phyloP scores from a whole-genome alignment of 2,797 vertebrate species.

The Paratrypauchen microcephalus region DNA sequence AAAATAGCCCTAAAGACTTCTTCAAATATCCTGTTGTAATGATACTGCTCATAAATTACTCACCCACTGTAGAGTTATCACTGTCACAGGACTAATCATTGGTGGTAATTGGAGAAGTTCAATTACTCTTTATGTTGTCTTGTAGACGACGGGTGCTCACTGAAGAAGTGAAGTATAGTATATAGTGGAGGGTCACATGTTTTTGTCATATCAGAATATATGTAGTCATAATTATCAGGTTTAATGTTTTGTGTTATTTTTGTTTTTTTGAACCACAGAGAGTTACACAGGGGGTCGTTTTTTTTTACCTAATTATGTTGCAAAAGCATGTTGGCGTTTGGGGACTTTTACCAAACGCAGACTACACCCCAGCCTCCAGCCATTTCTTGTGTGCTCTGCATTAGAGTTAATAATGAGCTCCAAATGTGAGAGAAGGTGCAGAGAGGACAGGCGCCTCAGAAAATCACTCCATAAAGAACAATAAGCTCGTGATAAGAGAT shows the following conservation, averaged over 20 bases:
- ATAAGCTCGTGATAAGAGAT: slow-evolving; percentile 53
- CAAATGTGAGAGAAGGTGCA: slow-evolving; percentile 64
- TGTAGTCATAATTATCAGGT: background rate
- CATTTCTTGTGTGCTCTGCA: slow-evolving; percentile 51
- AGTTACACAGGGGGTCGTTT: slow-evolving; percentile 14
- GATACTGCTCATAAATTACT: background rate
- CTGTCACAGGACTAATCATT: background rate
- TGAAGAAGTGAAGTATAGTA: background rate
- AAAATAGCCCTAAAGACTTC: slow-evolving; percentile 16
- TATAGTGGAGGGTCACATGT: background rate
- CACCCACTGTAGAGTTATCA: background rate
- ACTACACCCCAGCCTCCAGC: slow-evolving; percentile 41
- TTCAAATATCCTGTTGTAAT: background rate
- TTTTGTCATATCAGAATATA: background rate
- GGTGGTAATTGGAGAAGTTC: background rate
- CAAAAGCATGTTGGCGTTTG: slow-evolving; percentile 41
- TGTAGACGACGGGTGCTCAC: background rate
- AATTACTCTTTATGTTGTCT: background rate
- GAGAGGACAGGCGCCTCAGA: slow-evolving; percentile 26
- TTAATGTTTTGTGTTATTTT: background rate
- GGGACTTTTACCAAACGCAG: slow-evolving; percentile 49
- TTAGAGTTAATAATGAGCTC: slow-evolving; percentile 69
- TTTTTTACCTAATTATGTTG: slow-evolving; percentile 43
- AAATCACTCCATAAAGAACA: slow-evolving; percentile 46
- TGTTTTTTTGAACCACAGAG: slow-evolving; percentile 3